phyloP scores from a whole-genome alignment of 2,797 vertebrate species.

The Poecilia wingei region DNA sequence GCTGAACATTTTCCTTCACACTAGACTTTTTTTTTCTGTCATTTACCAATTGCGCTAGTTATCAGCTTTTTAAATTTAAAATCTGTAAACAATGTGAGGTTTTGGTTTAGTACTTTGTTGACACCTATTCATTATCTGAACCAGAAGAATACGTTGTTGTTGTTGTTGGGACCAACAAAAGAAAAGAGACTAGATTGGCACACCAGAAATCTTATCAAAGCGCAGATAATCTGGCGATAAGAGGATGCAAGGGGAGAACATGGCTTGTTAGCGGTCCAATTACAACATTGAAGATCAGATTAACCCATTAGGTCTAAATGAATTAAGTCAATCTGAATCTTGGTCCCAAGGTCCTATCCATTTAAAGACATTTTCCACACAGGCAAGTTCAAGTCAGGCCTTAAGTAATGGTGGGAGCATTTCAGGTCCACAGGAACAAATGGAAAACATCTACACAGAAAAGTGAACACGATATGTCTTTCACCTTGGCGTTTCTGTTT shows the following conservation, averaged over 20 bases:
- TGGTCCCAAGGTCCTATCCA: constrained; percentile 15
- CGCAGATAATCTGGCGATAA: constrained; percentile 58
- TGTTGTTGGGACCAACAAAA: constrained; percentile 19
- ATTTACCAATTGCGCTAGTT: not conserved
- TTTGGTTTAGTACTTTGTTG: not conserved
- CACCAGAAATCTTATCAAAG: constrained; percentile 42
- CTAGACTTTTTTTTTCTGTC: not conserved
- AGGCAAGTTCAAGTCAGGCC: not conserved
- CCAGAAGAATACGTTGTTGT: constrained; percentile 26
- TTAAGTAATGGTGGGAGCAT: too few species aligned
- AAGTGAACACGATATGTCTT: not conserved
- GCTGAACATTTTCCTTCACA: not conserved
- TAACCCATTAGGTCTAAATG: constrained; percentile 59
- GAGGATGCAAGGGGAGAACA: constrained; percentile 34
- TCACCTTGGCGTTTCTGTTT: constrained; percentile 15
- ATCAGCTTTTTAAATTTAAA: not conserved
- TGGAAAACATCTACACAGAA: not conserved
- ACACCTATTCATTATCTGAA: constrained; percentile 1
- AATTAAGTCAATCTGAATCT: constrained; percentile 43
- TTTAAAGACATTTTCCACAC: not conserved
- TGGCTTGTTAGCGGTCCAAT: constrained; percentile 14
- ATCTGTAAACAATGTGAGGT: not conserved
- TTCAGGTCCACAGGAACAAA: not conserved
- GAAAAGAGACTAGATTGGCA: constrained; percentile 17
- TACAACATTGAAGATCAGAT: constrained; percentile 27